A percentile compares a stretch with the other conserved stretches of the same genome.
Evolutionary conservation across 2,797 vertebrate genomes (phyloP).

Genomic region (Semotilus atromaculatus): DNA sequence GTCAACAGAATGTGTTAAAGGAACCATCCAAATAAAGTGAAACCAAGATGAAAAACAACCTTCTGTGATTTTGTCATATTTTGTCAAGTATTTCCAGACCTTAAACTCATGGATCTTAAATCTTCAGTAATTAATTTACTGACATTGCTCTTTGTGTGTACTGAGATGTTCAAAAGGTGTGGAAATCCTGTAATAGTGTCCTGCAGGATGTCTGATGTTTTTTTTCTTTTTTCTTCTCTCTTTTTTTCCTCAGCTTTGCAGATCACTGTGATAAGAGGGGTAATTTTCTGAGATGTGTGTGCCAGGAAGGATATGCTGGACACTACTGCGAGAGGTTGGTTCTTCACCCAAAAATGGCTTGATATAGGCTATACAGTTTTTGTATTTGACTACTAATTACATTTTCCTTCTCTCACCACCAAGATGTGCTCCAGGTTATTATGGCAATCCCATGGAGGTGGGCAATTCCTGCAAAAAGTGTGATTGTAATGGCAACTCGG

Average conservation of each 20-base stretch:
- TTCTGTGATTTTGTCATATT: too few species aligned
- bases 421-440: constrained; percentile 96
- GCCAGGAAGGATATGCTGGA: constrained; percentile 91
- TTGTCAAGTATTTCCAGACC: too few species aligned
- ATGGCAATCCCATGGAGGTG: constrained; percentile 88
- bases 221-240: background rate
- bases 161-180: background rate
- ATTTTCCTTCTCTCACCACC: background rate
- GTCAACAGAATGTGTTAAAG: too few species aligned
- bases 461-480: constrained; percentile 91
- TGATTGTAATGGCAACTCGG: constrained; percentile 94
- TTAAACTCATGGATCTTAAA: too few species aligned
- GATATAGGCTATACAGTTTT: background rate
- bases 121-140: background rate
- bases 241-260: constrained; percentile 84
- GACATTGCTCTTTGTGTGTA: background rate
- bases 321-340: constrained; percentile 93
- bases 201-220: constrained; percentile 18
- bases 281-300: constrained; percentile 84
- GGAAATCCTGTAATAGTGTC: background rate
- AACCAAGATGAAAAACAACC: too few species aligned
- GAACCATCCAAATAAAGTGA: too few species aligned
- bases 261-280: constrained; percentile 86
- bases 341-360: background rate
- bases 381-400: background rate